Evolutionary conservation across 2,888 invertebrate genomes (phyloP).

Genomic region (Diarsia mendica): DNA sequence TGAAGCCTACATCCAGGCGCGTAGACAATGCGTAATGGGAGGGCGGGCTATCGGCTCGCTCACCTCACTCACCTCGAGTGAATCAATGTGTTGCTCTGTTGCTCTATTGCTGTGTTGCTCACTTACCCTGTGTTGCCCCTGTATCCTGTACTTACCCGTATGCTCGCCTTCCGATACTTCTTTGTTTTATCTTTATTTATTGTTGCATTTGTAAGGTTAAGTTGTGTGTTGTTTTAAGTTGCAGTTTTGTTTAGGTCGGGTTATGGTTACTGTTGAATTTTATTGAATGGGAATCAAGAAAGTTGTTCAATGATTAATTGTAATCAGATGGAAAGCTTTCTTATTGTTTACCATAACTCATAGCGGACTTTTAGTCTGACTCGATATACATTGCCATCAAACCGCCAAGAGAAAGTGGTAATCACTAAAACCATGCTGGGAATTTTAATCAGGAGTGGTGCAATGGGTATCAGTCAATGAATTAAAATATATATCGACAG

Average conservation of each 20-base stretch:
- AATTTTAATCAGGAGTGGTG: background rate
- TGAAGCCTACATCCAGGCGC: background rate
- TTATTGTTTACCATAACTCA: background rate
- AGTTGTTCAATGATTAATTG: background rate
- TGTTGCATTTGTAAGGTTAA: slow-evolving; percentile 16
- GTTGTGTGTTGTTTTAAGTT: background rate
- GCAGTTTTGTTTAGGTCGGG: background rate
- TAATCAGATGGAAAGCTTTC: background rate
- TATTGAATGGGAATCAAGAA: background rate
- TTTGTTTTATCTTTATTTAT: slow-evolving; percentile 50
- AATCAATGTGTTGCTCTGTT: slow-evolving; percentile 63
- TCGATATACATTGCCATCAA: background rate
- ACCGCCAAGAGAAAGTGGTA: background rate
- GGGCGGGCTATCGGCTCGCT: slow-evolving; percentile 62
- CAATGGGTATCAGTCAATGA: background rate
- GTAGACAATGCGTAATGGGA: slow-evolving; percentile 62
- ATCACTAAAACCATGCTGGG: background rate
- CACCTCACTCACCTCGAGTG: slow-evolving; percentile 55
- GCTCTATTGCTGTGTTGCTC: slow-evolving; percentile 34
- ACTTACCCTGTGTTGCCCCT: slow-evolving; percentile 48
- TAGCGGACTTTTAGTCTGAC: background rate
- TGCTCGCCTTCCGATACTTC: slow-evolving; percentile 54
- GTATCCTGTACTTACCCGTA: slow-evolving; percentile 53
- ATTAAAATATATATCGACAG: too few species aligned
- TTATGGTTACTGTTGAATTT: background rate